Evolutionary conservation across 1,140 invertebrate species (phyloP), one percentile per base, ranked within the genome.

Genomic region (Pseudomyrmex concolor): DNA sequence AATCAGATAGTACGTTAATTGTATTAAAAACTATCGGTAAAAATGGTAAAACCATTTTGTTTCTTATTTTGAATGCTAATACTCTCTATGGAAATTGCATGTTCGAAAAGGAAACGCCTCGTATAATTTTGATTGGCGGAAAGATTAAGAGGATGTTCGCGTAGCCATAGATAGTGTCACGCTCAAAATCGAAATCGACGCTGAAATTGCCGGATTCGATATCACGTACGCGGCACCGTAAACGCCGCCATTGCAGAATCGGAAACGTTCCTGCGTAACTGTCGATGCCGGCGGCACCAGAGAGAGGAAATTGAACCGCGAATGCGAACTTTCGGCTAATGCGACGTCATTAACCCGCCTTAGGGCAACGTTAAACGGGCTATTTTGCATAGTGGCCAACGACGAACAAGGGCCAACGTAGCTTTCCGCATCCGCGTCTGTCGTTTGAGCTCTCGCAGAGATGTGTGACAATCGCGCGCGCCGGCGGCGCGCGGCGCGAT

Each of bases 401-500:
- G 57, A 68, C 54, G 34, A 34, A 34, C 34, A 34, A 59, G 4
- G 43, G 15, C 19, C 50, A 34, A 34, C 34, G 17, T 66, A 12
- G 9, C 22, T 68, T 55, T 57, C 34, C 34, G 34, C 34, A 34
- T 84, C 71, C 84, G 70, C 86, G 73, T 80, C 13, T 57, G 62
- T n/a, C n/a, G 15, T 13, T 5, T 4, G 64, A 43, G 57, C 34
- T 34, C 25, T n/a, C 25, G 48, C 57, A 54, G 57, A 50, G 77
- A 15, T 74, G 48, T 45, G 73, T 34, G 57, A 74, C 63, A 55
- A 63, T 50, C 68, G 55, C 25, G 57, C 70, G 86, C 34, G 73
- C 55, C 84, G 59, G 82, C 86, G 88, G 88, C 34, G 34, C 34
- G 34, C 34, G 5, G 34, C 34, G 34, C 34, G 87, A 92, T 90